Percentiles rank a stretch among this genome's conserved stretches.
Evolutionary conservation across 2,113 vertebrate genomes (phyloP).

Genomic region (Pelecanus crispus): DNA sequence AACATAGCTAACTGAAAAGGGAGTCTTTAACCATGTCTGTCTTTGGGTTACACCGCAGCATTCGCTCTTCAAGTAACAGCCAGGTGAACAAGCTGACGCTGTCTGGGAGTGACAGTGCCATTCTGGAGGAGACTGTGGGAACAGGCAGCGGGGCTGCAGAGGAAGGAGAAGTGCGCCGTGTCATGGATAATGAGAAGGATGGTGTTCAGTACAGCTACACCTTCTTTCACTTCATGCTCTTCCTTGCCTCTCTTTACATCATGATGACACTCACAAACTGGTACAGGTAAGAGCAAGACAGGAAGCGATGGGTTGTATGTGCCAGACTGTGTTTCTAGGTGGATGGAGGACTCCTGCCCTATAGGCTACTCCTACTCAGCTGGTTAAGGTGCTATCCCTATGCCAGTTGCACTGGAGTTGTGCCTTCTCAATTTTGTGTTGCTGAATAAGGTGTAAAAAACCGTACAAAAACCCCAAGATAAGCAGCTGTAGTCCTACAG

Average conservation of each 20-base stretch:
- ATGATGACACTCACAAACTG: conserved; percentile 98
- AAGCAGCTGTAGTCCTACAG: not conserved
- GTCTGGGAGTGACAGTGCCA: conserved; percentile 78
- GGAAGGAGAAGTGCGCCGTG: conserved; percentile 68
- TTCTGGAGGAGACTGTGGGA: conserved; percentile 72
- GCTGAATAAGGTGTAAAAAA: not conserved
- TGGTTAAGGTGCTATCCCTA: not conserved
- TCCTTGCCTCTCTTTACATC: conserved; percentile 90
- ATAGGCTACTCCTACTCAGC: not conserved
- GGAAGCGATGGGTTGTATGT: not conserved
- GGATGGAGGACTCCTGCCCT: not conserved
- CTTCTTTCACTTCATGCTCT: conserved; percentile 91
- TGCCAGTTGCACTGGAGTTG: not conserved
- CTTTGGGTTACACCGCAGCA: conserved; percentile 67
- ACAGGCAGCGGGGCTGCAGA: conserved; percentile 35
- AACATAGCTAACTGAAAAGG: not conserved
- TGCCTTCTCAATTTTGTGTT: not conserved
- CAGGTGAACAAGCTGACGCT: conserved; percentile 92
- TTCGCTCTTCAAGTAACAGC: conserved; percentile 88
- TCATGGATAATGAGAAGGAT: conserved; percentile 86
- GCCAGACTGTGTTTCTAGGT: not conserved
- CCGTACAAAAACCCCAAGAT: not conserved
- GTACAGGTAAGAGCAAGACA: conserved; percentile 84
- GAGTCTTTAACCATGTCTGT: not conserved
- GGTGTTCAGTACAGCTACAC: conserved; percentile 90